phyloP scores from a whole-genome alignment of 2,113 vertebrate genomes.

The Alethe diademata region DNA sequence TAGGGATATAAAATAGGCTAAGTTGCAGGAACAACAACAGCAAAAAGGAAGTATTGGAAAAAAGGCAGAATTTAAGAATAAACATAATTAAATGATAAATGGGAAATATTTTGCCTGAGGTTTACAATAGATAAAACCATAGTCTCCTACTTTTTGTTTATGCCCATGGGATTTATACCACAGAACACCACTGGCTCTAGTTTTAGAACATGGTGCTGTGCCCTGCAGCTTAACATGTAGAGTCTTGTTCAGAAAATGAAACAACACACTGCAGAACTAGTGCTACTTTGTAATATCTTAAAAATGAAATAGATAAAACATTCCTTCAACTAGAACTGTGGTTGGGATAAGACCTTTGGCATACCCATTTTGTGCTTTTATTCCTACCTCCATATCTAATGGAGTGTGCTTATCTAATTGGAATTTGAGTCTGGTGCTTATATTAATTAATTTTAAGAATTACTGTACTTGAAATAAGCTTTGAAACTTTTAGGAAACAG shows the following conservation, averaged over 20 bases:
- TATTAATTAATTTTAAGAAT: constrained; percentile 35
- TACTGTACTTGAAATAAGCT: constrained; percentile 39
- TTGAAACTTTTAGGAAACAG: constrained; percentile 49
- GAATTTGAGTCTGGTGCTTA: not conserved
- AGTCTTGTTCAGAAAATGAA: not conserved
- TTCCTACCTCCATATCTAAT: not conserved
- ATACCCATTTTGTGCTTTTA: not conserved
- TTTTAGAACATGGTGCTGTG: not conserved
- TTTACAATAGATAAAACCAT: not conserved
- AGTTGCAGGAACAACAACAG: not conserved
- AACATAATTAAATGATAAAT: not conserved
- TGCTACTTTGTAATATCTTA: not conserved
- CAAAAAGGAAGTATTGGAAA: not conserved
- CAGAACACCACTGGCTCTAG: not conserved
- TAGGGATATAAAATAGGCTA: not conserved
- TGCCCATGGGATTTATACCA: not conserved
- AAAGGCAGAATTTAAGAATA: not conserved
- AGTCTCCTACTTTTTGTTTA: not conserved
- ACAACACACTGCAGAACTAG: not conserved
- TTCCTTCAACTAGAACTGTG: not conserved
- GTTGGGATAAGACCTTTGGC: not conserved
- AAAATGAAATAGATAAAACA: not conserved
- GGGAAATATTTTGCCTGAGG: not conserved
- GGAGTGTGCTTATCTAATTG: not conserved
- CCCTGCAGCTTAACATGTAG: not conserved